These are phyloP conservation scores for Drosophila leonis DNA, from an alignment of 2,888 invertebrate species.

Conservation along the genomic window DNA sequence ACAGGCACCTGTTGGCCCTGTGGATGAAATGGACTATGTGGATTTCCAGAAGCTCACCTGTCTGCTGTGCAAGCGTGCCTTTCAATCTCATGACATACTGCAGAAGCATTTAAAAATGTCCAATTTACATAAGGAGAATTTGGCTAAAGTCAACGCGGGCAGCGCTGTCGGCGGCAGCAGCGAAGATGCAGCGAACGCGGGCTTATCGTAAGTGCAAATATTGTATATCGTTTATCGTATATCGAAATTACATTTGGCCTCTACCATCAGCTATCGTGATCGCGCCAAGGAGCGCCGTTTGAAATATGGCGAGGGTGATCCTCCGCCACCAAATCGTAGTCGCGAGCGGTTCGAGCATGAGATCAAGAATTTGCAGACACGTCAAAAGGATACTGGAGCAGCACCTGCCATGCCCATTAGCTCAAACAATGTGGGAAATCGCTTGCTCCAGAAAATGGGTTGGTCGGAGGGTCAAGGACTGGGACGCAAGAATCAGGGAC, in stretches of 20 bases:
- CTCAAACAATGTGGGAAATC: constrained; percentile 96
- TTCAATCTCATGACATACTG: constrained; percentile 95
- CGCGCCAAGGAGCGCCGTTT: constrained; percentile 97
- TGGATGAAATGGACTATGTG: constrained; percentile 91
- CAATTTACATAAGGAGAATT: constrained; percentile 96
- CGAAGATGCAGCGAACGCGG: constrained; percentile 40
- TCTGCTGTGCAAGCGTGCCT: constrained; percentile 97
- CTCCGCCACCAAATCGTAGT: constrained; percentile 89
- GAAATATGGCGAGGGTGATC: constrained; percentile 95
- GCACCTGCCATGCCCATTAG: constrained; percentile 87
- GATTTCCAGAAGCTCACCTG: constrained; percentile 97
- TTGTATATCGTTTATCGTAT: background rate
- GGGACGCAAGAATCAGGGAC: constrained; percentile 96
- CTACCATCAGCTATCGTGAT: constrained; percentile 94
- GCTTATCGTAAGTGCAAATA: constrained; percentile 58
- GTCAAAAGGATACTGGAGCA: constrained; percentile 78
- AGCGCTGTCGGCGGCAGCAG: constrained; percentile 19
- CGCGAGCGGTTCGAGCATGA: constrained; percentile 90
- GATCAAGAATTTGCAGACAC: constrained; percentile 85
- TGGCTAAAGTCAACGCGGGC: constrained; percentile 83
- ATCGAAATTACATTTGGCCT: background rate
- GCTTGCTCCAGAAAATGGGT: constrained; percentile 98
- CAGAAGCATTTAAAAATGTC: constrained; percentile 96
- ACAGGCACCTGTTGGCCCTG: constrained; percentile 6
- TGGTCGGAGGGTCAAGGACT: constrained; percentile 99